A percentile compares a stretch with the other conserved stretches of the same genome.
phyloP scores from a whole-genome alignment of 2,888 invertebrate genomes.

The Acanthosepion esculentum region DNA sequence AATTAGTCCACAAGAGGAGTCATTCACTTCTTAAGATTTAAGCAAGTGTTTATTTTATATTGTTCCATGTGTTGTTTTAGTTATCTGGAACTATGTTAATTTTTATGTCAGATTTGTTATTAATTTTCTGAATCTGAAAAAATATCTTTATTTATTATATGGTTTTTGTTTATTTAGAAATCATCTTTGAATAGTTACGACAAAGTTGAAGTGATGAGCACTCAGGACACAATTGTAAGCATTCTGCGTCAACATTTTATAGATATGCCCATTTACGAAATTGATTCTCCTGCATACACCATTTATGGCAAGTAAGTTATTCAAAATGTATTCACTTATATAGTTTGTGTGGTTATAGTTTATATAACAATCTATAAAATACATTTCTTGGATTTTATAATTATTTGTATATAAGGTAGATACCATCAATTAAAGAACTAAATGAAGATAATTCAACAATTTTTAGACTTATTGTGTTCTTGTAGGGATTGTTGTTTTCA shows the following conservation, averaged over 20 bases:
- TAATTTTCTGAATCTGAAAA: background rate
- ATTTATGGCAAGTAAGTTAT: slow-evolving; percentile 20
- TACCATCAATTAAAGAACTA: too few species aligned
- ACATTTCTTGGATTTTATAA: too few species aligned
- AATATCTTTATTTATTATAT: background rate
- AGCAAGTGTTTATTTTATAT: too few species aligned
- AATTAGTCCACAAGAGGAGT: too few species aligned
- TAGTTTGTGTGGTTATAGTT: background rate
- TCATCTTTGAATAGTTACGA: background rate
- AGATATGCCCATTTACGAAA: background rate
- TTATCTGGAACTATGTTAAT: background rate
- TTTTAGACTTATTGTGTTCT: too few species aligned
- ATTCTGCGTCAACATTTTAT: background rate
- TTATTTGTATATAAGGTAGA: too few species aligned
- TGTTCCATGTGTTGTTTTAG: background rate
- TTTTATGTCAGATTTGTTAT: background rate
- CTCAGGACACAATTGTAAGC: background rate
- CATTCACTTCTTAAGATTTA: too few species aligned
- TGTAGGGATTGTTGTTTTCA: too few species aligned
- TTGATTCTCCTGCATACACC: background rate
- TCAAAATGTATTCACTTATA: background rate
- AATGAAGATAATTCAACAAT: too few species aligned
- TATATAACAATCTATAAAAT: too few species aligned
- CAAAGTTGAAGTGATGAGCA: background rate
- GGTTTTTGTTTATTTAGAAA: background rate